Evolutionary conservation across 2,113 vertebrate genomes (phyloP), one percentile per base, ranked within the genome.

Genomic region (Salvator merianae): DNA sequence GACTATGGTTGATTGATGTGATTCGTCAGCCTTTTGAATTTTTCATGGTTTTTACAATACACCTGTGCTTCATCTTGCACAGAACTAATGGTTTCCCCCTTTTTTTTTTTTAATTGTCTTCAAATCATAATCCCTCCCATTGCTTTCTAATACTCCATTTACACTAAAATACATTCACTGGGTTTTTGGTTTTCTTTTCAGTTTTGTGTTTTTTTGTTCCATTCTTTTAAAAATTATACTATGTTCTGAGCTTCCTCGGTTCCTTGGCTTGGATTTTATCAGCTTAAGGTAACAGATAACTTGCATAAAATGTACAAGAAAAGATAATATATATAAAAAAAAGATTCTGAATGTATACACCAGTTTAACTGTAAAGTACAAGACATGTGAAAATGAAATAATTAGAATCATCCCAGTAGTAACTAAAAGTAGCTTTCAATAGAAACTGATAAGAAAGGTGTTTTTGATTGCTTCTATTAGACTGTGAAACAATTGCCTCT

Each of bases 1-100:
- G 43, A 74, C 76, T 90, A 91, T 74, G 86, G 66, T 6, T 85
- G 90, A 88, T 91, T 86, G 91, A 89, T 91, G 86, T 79, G 71
- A 86, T 90, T 87, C 32, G 65, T 1, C 0, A 66, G 53, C 84
- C 53, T 36, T 90, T 79, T 92, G 89, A 84, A 91, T 91, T 92
- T 91, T 90, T 88, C 72, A 75, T 62, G n/a, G 76, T 88, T 79
- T 89, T 69, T 89, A 82, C 62, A 84, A 47, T 0, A 1, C 84
- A 88, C 76, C 82, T 87, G 53, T 84, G 79, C 80, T 62, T 88
- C 90, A 83, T 63, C n/a, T 88, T 86, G 79, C 68, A 89, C 84
- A 87, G 85, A 87, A 88, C 76, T 73, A 92, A 83, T 81, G 91
- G 73, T 22, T 86, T 73, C 10, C 8, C 65, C 65, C 28, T 30